Conservation (phyloP, 2,797 vertebrate genomes). For the Allobates femoralis region DNA sequence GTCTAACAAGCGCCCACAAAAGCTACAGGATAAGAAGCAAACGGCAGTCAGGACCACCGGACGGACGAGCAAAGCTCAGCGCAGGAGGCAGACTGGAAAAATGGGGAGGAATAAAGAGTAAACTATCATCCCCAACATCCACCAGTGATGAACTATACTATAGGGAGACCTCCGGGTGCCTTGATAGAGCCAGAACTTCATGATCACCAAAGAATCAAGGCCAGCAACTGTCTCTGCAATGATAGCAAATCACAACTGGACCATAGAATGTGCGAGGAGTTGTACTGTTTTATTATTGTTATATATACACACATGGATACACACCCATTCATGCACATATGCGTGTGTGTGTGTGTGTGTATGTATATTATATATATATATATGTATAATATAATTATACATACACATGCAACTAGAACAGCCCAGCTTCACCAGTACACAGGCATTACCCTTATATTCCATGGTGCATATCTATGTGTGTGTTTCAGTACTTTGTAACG, state of each 20-base stretch:
- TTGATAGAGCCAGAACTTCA: background rate
- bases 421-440: no score
- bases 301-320: background rate
- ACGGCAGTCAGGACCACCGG: constrained; percentile 68
- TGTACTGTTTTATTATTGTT: background rate
- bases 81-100: constrained; percentile 81
- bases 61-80: constrained; percentile 83
- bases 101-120: constrained; percentile 74
- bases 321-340: no score
- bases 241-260: background rate
- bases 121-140: background rate
- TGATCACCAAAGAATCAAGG: background rate
- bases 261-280: background rate
- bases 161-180: background rate
- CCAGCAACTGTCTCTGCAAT: background rate
- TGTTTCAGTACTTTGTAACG: no score
- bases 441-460: no score
- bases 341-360: no score
- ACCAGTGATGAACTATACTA: background rate
- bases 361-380: no score
- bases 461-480: no score
- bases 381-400: no score
- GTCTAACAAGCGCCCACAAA: constrained; percentile 39
- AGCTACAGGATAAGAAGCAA: constrained; percentile 71
- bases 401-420: no score